Conservation (phyloP, 2,113 vertebrate species). For the Macquaria ambigua region DNA sequence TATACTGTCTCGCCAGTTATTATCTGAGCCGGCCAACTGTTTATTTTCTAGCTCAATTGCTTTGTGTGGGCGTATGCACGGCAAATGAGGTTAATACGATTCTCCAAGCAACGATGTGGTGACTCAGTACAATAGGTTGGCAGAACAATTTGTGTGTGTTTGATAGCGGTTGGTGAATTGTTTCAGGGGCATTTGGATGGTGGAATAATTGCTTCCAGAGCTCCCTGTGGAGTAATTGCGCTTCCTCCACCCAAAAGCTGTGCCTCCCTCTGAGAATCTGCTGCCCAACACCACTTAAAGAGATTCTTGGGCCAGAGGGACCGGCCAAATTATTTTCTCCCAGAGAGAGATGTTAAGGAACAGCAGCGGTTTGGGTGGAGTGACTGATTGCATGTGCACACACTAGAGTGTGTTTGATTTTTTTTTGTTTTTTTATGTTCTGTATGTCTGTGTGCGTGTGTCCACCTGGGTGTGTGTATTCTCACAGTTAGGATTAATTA, state of each 20-base stretch:
- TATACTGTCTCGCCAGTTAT: slow-evolving; percentile 33
- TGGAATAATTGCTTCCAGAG: slow-evolving; percentile 84
- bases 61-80: slow-evolving; percentile 43
- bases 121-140: slow-evolving; percentile 70
- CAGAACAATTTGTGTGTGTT: slow-evolving; percentile 52
- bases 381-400: slow-evolving; percentile 36
- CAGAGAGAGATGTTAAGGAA: slow-evolving; percentile 46
- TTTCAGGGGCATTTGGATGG: slow-evolving; percentile 72
- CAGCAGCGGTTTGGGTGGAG: slow-evolving; percentile 46
- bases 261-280: slow-evolving; percentile 69
- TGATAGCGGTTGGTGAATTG: slow-evolving; percentile 63
- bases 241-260: slow-evolving; percentile 64
- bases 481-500: slow-evolving; percentile 65
- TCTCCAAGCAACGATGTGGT: slow-evolving; percentile 59
- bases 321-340: slow-evolving; percentile 53
- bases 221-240: slow-evolving; percentile 78
- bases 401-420: not conserved
- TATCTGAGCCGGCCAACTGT: slow-evolving; percentile 51
- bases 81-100: slow-evolving; percentile 64
- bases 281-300: slow-evolving; percentile 57
- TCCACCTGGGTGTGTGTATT: slow-evolving; percentile 47
- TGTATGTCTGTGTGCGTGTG: slow-evolving; percentile 10
- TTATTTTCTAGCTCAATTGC: slow-evolving; percentile 56
- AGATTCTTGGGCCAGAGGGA: slow-evolving; percentile 52
- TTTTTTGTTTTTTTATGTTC: not conserved